These are phyloP conservation scores for Acanthopleura granulata DNA, from an alignment of 2,888 invertebrate species.

Conservation along the genomic window DNA sequence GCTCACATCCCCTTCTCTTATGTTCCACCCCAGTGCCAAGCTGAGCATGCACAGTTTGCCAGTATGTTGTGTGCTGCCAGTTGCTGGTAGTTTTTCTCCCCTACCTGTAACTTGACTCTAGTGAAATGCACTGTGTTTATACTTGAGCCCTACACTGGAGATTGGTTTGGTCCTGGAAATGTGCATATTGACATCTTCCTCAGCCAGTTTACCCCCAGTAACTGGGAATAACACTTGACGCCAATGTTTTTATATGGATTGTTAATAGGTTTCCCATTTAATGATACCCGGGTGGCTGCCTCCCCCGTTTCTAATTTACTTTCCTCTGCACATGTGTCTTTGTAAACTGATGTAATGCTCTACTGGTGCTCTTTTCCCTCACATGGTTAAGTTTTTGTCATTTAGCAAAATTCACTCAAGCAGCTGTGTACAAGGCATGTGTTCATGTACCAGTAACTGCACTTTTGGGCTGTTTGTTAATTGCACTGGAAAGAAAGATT, in stretches of 20 bases:
- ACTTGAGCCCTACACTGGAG: not conserved
- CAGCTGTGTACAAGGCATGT: no score
- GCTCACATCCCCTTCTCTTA: not conserved
- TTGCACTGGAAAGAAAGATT: no score
- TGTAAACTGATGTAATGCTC: no score
- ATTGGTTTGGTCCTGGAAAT: not conserved
- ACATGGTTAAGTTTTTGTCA: no score
- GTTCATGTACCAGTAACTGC: no score
- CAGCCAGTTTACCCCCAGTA: not conserved
- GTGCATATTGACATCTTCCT: not conserved
- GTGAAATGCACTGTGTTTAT: slow-evolving; percentile 5
- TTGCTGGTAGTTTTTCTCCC: not conserved
- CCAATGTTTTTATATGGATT: slow-evolving; percentile 15
- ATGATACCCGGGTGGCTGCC: not conserved
- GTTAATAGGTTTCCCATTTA: slow-evolving; percentile 12
- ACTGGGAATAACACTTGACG: slow-evolving; percentile 6
- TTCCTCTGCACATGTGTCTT: no score
- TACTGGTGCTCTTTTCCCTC: no score
- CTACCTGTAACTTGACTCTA: slow-evolving; percentile 1
- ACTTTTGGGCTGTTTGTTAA: no score
- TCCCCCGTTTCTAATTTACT: no score
- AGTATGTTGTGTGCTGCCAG: not conserved
- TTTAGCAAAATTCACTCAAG: no score
- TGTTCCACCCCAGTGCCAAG: not conserved
- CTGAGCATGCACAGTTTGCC: slow-evolving; percentile 7